Conservation (phyloP, 2,113 vertebrate species). For the Passer montanus region DNA sequence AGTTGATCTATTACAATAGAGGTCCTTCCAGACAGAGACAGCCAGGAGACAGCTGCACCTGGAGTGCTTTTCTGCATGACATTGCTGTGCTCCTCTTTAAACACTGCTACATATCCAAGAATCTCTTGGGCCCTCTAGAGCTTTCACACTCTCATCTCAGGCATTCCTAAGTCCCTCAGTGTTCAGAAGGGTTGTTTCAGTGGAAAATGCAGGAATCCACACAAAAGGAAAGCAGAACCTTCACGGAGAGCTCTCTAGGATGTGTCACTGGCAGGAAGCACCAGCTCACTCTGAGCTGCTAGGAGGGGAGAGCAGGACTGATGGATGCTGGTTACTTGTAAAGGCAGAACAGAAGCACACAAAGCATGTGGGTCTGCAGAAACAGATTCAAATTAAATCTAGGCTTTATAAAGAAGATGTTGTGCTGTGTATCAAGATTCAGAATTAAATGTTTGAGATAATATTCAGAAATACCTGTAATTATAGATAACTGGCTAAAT, state of each 20-base stretch:
- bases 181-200: background rate
- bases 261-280: background rate
- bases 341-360: background rate
- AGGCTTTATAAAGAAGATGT: background rate
- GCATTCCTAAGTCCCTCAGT: background rate
- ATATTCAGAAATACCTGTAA: background rate
- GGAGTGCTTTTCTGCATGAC: background rate
- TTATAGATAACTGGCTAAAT: background rate
- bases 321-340: background rate
- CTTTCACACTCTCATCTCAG: background rate
- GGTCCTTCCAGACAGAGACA: background rate
- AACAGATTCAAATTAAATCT: background rate
- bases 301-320: background rate
- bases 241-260: background rate
- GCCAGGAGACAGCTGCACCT: background rate
- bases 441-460: background rate
- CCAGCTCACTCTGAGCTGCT: background rate
- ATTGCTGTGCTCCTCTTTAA: background rate
- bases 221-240: background rate
- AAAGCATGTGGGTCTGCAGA: background rate
- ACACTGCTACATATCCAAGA: background rate
- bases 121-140: background rate
- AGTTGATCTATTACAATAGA: background rate
- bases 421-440: background rate
- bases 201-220: background rate